Conservation (phyloP, 2,888 invertebrate species). For the Philaethria dido region DNA sequence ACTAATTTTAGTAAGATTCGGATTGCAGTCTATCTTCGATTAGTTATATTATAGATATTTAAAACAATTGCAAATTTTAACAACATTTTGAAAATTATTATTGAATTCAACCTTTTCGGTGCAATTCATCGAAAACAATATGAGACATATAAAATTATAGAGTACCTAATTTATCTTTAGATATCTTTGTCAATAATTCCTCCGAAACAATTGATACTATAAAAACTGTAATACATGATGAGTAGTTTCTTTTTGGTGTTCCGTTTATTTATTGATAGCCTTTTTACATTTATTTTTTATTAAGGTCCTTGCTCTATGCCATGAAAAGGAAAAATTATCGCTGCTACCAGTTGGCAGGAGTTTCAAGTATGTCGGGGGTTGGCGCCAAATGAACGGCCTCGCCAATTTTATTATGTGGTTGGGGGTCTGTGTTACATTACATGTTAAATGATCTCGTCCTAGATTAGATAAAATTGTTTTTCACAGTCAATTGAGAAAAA, state of each 20-base stretch:
- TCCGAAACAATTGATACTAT: neutral
- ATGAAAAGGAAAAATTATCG: conserved; percentile 38
- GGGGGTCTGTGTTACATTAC: conserved; percentile 29
- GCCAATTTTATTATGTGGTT: conserved; percentile 61
- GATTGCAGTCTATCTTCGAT: neutral
- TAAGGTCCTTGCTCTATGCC: conserved; percentile 1
- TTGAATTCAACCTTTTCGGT: neutral
- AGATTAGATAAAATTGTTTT: conserved; percentile 28
- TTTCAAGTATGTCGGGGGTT: conserved; percentile 57
- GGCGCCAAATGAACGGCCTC: conserved; percentile 60
- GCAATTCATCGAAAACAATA: neutral
- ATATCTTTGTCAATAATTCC: neutral
- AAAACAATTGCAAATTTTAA: neutral
- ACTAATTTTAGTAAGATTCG: neutral
- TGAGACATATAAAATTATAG: too few relatives aligned
- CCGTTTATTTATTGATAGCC: neutral
- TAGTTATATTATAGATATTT: neutral
- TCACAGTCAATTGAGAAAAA: conserved; percentile 1
- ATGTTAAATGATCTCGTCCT: conserved; percentile 30
- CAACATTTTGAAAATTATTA: neutral
- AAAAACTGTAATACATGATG: neutral
- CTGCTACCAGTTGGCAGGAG: conserved; percentile 60
- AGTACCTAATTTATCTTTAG: neutral
- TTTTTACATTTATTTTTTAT: conserved; percentile 9
- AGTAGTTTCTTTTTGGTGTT: neutral